Evolutionary conservation across 2,113 vertebrate genomes (phyloP).

Genomic region (Gambusia affinis): DNA sequence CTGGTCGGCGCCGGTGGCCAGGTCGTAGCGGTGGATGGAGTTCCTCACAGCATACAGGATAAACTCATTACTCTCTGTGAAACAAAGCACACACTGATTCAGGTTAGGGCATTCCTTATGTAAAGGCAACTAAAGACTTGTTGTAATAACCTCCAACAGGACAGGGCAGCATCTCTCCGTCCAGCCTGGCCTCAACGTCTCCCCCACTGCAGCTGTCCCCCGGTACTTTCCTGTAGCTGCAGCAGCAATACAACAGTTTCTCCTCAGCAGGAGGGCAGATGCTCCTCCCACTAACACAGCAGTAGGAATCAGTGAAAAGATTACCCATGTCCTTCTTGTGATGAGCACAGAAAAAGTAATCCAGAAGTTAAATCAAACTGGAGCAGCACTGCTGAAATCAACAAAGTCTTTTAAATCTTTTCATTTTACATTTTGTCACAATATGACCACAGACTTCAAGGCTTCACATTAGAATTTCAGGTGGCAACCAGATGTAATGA

Average conservation of each 20-base stretch:
- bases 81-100: background rate
- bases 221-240: conserved; percentile 95
- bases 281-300: background rate
- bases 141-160: conserved; percentile 86
- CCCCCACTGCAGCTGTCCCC: conserved; percentile 95
- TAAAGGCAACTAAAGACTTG: background rate
- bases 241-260: background rate
- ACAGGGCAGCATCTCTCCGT: conserved; percentile 93
- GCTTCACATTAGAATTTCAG: too few species aligned
- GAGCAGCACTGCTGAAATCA: too few species aligned
- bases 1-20: conserved; percentile 88
- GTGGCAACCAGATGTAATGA: too few species aligned
- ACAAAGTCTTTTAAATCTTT: too few species aligned
- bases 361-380: too few species aligned
- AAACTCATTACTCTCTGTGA: conserved; percentile 94
- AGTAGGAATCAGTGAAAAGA: background rate
- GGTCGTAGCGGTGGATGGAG: conserved; percentile 94
- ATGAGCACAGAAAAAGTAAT: too few species aligned
- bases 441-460: too few species aligned
- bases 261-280: background rate
- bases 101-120: too few species aligned
- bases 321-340: too few species aligned
- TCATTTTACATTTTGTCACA: too few species aligned
- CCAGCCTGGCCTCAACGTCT: conserved; percentile 89
- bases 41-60: conserved; percentile 92